These are phyloP conservation scores for Ianthella basta DNA, from an alignment of 37 sponge, comb jelly and placozoan species.

Conservation along the genomic window DNA sequence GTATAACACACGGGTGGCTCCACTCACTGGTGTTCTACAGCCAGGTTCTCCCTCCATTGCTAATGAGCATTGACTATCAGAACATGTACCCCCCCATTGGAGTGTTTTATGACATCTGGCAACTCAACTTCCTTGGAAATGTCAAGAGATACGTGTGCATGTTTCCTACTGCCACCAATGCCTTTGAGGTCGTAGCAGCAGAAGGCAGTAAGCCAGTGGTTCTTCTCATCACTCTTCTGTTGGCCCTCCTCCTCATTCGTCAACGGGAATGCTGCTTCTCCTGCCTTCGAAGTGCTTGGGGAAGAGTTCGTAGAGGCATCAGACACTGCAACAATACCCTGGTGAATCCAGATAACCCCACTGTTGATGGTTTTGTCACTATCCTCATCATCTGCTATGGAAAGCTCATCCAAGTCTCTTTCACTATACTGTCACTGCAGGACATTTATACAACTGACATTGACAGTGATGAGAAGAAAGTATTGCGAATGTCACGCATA, in stretches of 20 bases:
- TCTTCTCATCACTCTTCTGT: background rate
- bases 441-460: background rate
- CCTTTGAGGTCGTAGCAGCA: conserved; percentile 14
- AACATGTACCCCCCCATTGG: background rate
- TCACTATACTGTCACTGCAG: conserved; percentile 28
- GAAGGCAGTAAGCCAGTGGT: background rate
- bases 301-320: background rate
- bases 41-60: conserved; percentile 42
- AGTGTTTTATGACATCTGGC: conserved; percentile 50
- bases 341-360: conserved; percentile 12
- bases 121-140: conserved; percentile 47
- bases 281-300: background rate
- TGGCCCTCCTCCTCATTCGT: background rate
- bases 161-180: background rate
- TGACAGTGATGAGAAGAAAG: background rate
- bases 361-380: conserved; percentile 51
- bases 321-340: background rate
- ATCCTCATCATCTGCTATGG: conserved; percentile 53
- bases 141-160: conserved; percentile 37
- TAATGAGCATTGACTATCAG: background rate
- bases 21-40: conserved; percentile 66
- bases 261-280: background rate
- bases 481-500: background rate
- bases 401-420: conserved; percentile 41
- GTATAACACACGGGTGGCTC: conserved; percentile 40